Conservation (phyloP, 37 sponge, comb jelly and placozoan genomes). For the Chondrilla cf. caribensis region DNA sequence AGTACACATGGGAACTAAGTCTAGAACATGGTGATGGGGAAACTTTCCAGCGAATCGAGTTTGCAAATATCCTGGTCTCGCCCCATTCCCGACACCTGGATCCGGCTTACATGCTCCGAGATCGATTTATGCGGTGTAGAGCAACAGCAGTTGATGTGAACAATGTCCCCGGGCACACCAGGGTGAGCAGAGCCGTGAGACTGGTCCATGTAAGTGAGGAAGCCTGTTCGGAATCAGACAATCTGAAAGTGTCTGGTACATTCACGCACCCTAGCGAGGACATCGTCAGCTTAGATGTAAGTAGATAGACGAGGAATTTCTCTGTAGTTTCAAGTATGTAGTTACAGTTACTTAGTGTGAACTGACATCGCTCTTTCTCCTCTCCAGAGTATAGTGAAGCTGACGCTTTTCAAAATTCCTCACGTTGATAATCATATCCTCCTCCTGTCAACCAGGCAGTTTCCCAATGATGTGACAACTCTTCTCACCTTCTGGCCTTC, state of each 20-base stretch:
- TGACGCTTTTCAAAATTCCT: constrained; percentile 17
- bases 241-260: not conserved
- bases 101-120: constrained; percentile 31
- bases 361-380: not conserved
- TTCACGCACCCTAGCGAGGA: not conserved
- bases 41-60: not conserved
- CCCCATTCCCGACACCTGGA: not conserved
- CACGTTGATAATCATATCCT: constrained; percentile 32
- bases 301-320: not conserved
- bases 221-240: not conserved
- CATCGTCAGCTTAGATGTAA: not conserved
- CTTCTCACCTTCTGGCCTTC: constrained; percentile 2
- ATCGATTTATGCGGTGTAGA: constrained; percentile 38
- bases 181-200: constrained; percentile 20
- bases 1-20: constrained; percentile 47
- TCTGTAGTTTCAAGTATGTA: too few species aligned
- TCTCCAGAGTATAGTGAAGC: constrained; percentile 34
- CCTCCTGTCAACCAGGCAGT: constrained; percentile 32
- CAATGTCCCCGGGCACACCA: constrained; percentile 23
- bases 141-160: constrained; percentile 25
- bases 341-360: too few species aligned
- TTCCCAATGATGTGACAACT: not conserved
- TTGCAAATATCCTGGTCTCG: constrained; percentile 24
- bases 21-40: not conserved
- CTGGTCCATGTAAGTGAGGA: not conserved